Conservation (phyloP, 2,113 vertebrate species). For the Piprites chloris region DNA sequence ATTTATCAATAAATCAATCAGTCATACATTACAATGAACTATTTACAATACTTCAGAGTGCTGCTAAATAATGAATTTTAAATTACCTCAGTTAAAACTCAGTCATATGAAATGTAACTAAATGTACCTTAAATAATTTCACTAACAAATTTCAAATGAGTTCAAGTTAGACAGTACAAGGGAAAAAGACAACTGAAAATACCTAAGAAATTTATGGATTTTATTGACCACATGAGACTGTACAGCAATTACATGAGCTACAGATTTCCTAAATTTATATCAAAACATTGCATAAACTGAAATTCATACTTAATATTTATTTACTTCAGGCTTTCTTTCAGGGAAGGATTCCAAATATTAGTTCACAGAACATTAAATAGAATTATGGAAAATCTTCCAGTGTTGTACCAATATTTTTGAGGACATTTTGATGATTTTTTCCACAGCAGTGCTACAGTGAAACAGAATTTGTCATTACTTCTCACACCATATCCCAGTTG, state of each 20-base stretch:
- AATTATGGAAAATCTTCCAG: not conserved
- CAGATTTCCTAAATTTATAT: not conserved
- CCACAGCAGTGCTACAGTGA: not conserved
- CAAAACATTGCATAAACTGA: not conserved
- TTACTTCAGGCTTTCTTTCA: not conserved
- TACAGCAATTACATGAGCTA: not conserved
- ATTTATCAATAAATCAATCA: constrained; percentile 35
- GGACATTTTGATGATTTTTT: not conserved
- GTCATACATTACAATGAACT: not conserved
- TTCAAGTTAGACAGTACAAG: not conserved
- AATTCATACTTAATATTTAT: not conserved
- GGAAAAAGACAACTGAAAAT: not conserved
- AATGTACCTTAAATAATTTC: constrained; percentile 37
- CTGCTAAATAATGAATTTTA: constrained; percentile 41
- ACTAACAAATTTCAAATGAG: not conserved
- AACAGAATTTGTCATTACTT: not conserved
- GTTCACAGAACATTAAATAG: not conserved
- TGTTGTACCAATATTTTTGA: not conserved
- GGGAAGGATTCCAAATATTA: not conserved
- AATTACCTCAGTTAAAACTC: not conserved
- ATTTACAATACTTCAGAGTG: constrained; percentile 11
- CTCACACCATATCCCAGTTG: not conserved
- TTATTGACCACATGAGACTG: not conserved
- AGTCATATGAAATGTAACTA: not conserved
- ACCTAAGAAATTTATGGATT: not conserved